Evolutionary conservation across 92 coral and sea anemone genomes (phyloP).

Genomic region (Montipora capitata): DNA sequence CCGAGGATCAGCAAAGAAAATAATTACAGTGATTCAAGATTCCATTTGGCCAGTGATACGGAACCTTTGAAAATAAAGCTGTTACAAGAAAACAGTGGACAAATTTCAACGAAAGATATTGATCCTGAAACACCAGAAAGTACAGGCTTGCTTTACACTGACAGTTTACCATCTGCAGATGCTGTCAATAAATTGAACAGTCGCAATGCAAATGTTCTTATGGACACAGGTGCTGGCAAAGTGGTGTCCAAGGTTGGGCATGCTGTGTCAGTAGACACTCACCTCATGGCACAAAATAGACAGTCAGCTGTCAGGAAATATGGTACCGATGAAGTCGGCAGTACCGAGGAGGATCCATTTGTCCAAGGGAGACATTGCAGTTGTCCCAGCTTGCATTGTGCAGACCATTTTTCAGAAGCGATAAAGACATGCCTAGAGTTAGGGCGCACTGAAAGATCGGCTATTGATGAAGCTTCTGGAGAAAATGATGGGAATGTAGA

Average conservation of each 20-base stretch:
- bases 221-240: not conserved
- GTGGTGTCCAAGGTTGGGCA: conserved; percentile 50
- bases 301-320: not conserved
- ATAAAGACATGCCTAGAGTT: conserved; percentile 74
- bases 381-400: conserved; percentile 77
- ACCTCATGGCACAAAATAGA: conserved; percentile 29
- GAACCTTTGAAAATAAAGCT: conserved; percentile 6
- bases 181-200: not conserved
- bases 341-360: conserved; percentile 69
- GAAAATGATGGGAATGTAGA: conserved; percentile 3
- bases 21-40: not conserved
- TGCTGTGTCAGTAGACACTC: conserved; percentile 71
- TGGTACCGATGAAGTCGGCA: not conserved
- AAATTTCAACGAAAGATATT: not conserved
- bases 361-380: conserved; percentile 84
- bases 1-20: conserved; percentile 33
- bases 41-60: not conserved
- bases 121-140: not conserved
- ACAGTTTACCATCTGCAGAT: not conserved
- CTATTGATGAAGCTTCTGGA: conserved; percentile 8
- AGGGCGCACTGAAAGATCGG: conserved; percentile 59
- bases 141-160: not conserved
- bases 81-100: not conserved
- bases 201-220: not conserved
- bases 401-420: conserved; percentile 73